A percentile compares a stretch with the other conserved stretches of the same genome.
Evolutionary conservation across 2,888 invertebrate species (phyloP).

Genomic region (Bugula neritina): DNA sequence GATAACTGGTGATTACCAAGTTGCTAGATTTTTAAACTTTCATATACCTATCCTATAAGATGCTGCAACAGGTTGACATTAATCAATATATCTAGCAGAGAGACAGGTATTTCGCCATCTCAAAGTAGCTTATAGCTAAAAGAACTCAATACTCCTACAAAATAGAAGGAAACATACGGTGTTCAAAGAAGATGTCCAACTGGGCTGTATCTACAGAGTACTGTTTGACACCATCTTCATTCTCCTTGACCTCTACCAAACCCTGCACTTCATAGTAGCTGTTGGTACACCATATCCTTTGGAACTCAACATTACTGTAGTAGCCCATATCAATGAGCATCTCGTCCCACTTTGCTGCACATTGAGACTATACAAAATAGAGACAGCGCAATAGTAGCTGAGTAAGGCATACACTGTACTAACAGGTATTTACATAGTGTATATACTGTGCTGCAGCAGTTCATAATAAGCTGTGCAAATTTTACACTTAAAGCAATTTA

Average conservation of each 20-base stretch:
- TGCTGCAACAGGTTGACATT: no score
- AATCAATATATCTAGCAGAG: no score
- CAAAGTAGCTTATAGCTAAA: no score
- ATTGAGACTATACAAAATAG: neutral
- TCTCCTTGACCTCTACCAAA: neutral
- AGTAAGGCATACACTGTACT: neutral
- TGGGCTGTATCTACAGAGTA: neutral
- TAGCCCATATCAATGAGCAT: neutral
- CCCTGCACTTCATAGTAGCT: conserved; percentile 10
- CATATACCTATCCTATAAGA: no score
- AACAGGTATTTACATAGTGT: neutral
- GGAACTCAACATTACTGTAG: conserved; percentile 10
- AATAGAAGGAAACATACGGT: neutral
- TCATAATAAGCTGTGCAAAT: neutral
- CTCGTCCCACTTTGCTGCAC: neutral
- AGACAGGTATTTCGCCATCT: no score
- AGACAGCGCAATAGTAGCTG: neutral
- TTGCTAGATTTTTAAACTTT: no score
- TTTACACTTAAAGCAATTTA: no score
- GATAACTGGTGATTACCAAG: no score
- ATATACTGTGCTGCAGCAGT: neutral
- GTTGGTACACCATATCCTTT: conserved; percentile 25
- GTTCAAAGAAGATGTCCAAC: conserved; percentile 8
- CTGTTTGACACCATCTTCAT: neutral
- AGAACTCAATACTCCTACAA: no score